Evolutionary conservation across 2,797 vertebrate genomes (phyloP), one percentile per base, ranked within the genome.

Genomic region (Coendou prehensilis): DNA sequence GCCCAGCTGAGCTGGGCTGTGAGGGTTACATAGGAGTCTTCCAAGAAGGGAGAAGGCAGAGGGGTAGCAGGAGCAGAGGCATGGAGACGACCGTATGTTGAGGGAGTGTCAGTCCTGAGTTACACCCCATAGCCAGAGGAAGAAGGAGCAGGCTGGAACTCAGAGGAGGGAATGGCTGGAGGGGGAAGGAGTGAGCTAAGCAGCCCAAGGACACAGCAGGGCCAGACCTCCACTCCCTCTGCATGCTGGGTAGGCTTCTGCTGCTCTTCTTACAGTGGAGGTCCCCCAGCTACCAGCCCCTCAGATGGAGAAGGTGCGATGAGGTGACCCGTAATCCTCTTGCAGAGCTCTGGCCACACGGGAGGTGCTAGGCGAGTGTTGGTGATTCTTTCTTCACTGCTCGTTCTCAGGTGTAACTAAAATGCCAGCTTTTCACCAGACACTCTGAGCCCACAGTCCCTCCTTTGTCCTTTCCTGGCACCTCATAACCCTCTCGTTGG

Each of bases 251-350:
- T 15, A 13, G 8, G 22, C 82, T 84, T 80, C 18, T 7, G 7
- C 84, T 41, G 23, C 54, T 96, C 17, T 45, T 91, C 91, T 63
- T 3, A 69, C 71, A 91, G 83, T n/a, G 26, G 13, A 52, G 47
- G 30, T 69, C 54, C 63, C 54, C 33, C 3, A 37, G 45, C 47
- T 18, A 28, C 59, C 67, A 6, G 37, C 9, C n/a, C 26, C n/a
- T 6, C 20, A 18, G 57, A 67, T 6, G 17, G 47, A 67, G 56
- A 47, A 30, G 47, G 61, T 52, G 64, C 59, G 52, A 82, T 52
- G 47, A 80, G 26, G 63, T 3, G 14, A 78, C 37, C 45, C 33
- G 18, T 6, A 30, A 87, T 18, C 47, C 57, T 26, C 61, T 73
- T 3, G 2, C 67, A 59, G 26, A 54, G 50, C 57, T 57, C n/a